Conservation (phyloP, 2,888 invertebrate species). For the Phymatocera aterrima region DNA sequence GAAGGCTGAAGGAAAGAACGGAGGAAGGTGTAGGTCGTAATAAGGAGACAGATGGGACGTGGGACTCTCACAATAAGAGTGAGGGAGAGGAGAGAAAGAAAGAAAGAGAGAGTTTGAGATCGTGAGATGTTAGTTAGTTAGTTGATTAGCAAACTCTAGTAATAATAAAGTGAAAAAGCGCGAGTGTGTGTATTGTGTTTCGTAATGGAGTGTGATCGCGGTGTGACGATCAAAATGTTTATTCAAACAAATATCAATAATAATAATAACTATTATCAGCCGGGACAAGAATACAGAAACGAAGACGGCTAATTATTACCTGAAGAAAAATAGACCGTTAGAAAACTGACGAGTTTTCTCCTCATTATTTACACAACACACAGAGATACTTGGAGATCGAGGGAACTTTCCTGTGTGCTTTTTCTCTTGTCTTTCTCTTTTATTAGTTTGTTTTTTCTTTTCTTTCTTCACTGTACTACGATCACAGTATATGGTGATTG, state of each 20-base stretch:
- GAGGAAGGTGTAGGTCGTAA: too few species aligned
- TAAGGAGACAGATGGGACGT: constrained; percentile 8
- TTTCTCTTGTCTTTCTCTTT: too few species aligned
- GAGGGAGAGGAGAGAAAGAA: not conserved
- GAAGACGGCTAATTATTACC: constrained; percentile 2
- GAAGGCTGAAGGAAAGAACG: not conserved
- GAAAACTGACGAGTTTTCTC: not conserved
- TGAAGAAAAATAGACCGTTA: not conserved
- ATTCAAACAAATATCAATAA: constrained; percentile 41
- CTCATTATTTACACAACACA: not conserved
- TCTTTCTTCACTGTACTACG: too few species aligned
- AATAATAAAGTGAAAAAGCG: too few species aligned
- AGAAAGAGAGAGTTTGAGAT: not conserved
- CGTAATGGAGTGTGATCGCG: constrained; percentile 17
- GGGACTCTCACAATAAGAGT: too few species aligned
- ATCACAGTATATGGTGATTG: too few species aligned
- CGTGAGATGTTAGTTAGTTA: too few species aligned
- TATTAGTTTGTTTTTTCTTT: too few species aligned
- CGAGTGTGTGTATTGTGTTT: too few species aligned
- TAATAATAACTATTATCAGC: constrained; percentile 45
- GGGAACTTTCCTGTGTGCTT: too few species aligned
- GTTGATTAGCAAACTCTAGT: too few species aligned
- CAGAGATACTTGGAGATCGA: too few species aligned
- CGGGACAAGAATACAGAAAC: constrained; percentile 36
- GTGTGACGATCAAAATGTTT: not conserved